Evolutionary conservation across 2,113 vertebrate species (phyloP).

Genomic region (Sisor rabdophorus): DNA sequence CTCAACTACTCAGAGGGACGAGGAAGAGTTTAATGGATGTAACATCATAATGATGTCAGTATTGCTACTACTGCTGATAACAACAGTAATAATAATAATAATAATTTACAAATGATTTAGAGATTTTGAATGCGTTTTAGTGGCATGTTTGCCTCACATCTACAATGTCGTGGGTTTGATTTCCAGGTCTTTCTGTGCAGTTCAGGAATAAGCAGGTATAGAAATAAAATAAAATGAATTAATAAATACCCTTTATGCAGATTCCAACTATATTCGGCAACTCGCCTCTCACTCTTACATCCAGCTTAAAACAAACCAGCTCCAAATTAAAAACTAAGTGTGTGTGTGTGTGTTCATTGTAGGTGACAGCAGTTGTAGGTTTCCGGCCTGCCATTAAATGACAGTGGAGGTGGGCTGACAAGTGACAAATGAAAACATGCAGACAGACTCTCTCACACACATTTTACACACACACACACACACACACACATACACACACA

Average conservation of each 20-base stretch:
- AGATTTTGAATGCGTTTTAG: not conserved
- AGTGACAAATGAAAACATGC: slow-evolving; percentile 6
- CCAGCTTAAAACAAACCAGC: slow-evolving; percentile 12
- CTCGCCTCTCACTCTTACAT: slow-evolving; percentile 9
- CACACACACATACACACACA: slow-evolving; percentile 15
- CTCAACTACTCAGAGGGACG: too few relatives aligned
- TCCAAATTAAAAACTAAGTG: not conserved
- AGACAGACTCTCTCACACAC: not conserved
- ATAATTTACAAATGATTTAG: not conserved
- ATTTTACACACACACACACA: slow-evolving; percentile 24
- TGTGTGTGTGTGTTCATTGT: slow-evolving; percentile 9
- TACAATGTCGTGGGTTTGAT: too few relatives aligned
- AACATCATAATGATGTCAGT: too few relatives aligned
- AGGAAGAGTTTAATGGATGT: too few relatives aligned
- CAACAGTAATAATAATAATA: slow-evolving; percentile 6
- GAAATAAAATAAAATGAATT: too few relatives aligned
- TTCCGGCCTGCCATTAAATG: not conserved
- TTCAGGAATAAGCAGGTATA: too few relatives aligned
- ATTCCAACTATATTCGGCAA: slow-evolving; percentile 9
- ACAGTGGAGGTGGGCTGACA: slow-evolving; percentile 25
- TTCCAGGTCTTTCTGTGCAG: too few relatives aligned
- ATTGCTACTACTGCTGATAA: too few relatives aligned
- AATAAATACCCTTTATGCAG: not conserved
- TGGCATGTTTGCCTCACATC: too few relatives aligned
- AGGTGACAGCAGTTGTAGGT: slow-evolving; percentile 8